Evolutionary conservation across 2,888 invertebrate genomes (phyloP).

Genomic region (Andrena bicolor): DNA sequence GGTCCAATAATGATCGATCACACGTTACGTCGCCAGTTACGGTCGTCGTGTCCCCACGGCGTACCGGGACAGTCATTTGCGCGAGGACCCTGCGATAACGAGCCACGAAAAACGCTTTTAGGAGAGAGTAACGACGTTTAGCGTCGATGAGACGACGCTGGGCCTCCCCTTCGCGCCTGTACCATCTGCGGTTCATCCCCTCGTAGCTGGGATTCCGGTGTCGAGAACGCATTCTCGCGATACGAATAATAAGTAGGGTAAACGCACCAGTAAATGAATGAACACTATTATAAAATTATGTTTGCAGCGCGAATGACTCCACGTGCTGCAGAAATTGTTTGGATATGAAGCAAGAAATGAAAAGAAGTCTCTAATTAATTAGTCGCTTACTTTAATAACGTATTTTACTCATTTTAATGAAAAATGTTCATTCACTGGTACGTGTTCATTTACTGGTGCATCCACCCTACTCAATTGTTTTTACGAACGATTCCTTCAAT

Average conservation of each 20-base stretch:
- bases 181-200: neutral
- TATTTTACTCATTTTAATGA: too few relatives aligned
- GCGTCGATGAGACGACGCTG: constrained; percentile 30
- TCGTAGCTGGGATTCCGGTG: neutral
- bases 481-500: neutral
- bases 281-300: too few relatives aligned
- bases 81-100: constrained; percentile 46
- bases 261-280: too few relatives aligned
- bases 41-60: constrained; percentile 59
- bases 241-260: too few relatives aligned
- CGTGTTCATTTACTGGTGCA: too few relatives aligned
- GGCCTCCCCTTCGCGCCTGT: neutral
- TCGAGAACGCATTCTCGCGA: neutral
- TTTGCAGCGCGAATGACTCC: too few relatives aligned
- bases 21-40: constrained; percentile 63
- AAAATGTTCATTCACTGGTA: too few relatives aligned
- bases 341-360: too few relatives aligned
- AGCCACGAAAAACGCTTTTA: constrained; percentile 44
- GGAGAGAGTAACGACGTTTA: constrained; percentile 28
- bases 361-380: too few relatives aligned
- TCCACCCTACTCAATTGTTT: too few relatives aligned
- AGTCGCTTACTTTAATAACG: too few relatives aligned
- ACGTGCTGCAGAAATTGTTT: too few relatives aligned
- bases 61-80: constrained; percentile 66
- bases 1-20: constrained; percentile 81